Base-by-base conservation (phyloP, 2,888 invertebrate genomes). In the Diachrysia chrysitis region DNA sequence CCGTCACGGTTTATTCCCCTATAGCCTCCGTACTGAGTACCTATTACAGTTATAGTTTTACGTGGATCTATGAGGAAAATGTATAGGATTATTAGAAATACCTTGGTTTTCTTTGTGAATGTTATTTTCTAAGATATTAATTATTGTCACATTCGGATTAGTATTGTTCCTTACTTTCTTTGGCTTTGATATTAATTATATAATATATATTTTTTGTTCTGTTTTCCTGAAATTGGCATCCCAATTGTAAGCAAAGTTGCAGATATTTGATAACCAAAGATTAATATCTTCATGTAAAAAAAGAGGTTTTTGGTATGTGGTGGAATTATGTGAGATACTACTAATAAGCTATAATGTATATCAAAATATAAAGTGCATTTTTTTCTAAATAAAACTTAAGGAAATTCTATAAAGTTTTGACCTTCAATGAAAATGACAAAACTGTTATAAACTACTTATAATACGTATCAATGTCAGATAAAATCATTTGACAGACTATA, bases 51-150 rank as follows among this genome's bases (percentile, higher is more conserved):
- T 37, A 54, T 25, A 14, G 23, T 53, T 59, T 48, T 19, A 23
- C 16, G 57, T 56, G 14, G 14, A 37, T 37, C n/a, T 46, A 46
- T 46, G 14, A 61, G 53, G 60, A 61, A 61, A 61, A 53, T 54
- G 35, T 37, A 61, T 21, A 32, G 60, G 53, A 35, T 16, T 54
- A 61, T 54, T 53, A 9, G 3, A 37, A 23, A 16, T 53, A 23
- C 51, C 53, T 60, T 60, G 35, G 14, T 35, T 53, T 17, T 51
- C 10, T n/a, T 23, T 42, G 42, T 14, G 19, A 12, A 19, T 51
- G 19, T 51, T 51, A 19, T 19, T 51, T 17, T 10, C n/a, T 42
- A n/a, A 10, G 48, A 51, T 21, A 48, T 48, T 51, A 19, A 42
- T 42, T 42, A 42, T 5, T 42, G 42, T 42, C 42, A n/a, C 42